Conservation (phyloP, 2,113 vertebrate genomes). For the Potamarius usumacintae region DNA sequence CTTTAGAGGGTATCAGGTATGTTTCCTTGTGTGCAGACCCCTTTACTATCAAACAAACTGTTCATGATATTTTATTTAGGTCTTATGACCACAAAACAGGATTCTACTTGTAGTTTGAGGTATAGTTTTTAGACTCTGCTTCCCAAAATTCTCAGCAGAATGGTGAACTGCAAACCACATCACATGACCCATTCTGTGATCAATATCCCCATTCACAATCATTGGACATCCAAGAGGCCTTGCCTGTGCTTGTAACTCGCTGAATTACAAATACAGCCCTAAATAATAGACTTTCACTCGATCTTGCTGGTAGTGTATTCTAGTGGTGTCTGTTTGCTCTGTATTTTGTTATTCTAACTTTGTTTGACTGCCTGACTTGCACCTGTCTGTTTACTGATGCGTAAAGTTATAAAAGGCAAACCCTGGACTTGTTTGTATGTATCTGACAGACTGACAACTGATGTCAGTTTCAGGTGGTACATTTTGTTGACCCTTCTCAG, state of each 20-base stretch:
- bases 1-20: too few relatives aligned
- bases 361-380: background rate
- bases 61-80: background rate
- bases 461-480: background rate
- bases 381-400: background rate
- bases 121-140: background rate
- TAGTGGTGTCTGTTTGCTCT: background rate
- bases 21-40: background rate
- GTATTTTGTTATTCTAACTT: background rate
- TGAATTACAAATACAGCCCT: background rate
- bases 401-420: too few relatives aligned
- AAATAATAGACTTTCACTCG: background rate
- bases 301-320: background rate
- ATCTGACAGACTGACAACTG: background rate
- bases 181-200: background rate
- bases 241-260: background rate
- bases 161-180: background rate
- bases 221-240: background rate
- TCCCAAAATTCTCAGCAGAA: background rate
- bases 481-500: background rate
- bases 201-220: background rate
- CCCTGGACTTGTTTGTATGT: background rate
- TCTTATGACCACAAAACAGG: background rate
- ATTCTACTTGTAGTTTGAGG: background rate
- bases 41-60: background rate